These are phyloP conservation scores for Cottoperca gobio DNA, from an alignment of 2,797 vertebrate genomes.

Conservation along the genomic window DNA sequence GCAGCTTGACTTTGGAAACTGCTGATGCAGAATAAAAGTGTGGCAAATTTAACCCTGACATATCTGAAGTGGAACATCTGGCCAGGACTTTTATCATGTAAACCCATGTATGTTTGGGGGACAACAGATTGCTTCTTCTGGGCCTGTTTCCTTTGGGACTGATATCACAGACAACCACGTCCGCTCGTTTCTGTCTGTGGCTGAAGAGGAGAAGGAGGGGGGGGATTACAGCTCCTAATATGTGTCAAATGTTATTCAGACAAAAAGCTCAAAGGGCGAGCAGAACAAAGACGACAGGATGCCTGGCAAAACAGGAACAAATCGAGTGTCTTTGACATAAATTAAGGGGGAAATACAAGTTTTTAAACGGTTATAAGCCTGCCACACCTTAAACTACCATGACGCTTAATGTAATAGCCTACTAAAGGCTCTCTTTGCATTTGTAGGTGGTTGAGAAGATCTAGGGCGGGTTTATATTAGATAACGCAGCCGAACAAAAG, in stretches of 20 bases:
- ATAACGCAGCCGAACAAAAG: constrained; percentile 51
- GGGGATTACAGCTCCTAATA: constrained; percentile 2
- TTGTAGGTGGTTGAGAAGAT: constrained; percentile 19
- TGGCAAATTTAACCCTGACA: constrained; percentile 27
- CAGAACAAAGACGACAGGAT: constrained; percentile 2
- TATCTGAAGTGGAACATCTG: constrained; percentile 27
- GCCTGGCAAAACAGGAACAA: background rate
- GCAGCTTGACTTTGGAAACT: constrained; percentile 29
- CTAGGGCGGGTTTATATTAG: constrained; percentile 53
- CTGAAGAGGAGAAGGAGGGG: constrained; percentile 25
- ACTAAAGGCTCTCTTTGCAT: background rate
- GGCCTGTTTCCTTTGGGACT: constrained; percentile 67
- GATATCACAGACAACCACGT: constrained; percentile 54
- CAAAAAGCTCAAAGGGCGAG: constrained; percentile 13
- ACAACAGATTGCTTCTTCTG: constrained; percentile 10
- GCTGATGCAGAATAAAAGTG: constrained; percentile 32
- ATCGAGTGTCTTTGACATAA: background rate
- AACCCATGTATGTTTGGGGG: constrained; percentile 7
- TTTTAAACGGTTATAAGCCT: background rate
- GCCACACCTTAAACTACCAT: background rate
- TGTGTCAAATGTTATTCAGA: constrained; percentile 13
- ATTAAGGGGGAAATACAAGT: rapidly evolving
- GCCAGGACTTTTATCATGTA: background rate
- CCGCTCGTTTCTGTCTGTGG: constrained; percentile 64
- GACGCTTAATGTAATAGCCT: background rate